Evolutionary conservation across 2,113 vertebrate species (phyloP), one percentile per base, ranked within the genome.

Genomic region (Atlantisia rogersi): DNA sequence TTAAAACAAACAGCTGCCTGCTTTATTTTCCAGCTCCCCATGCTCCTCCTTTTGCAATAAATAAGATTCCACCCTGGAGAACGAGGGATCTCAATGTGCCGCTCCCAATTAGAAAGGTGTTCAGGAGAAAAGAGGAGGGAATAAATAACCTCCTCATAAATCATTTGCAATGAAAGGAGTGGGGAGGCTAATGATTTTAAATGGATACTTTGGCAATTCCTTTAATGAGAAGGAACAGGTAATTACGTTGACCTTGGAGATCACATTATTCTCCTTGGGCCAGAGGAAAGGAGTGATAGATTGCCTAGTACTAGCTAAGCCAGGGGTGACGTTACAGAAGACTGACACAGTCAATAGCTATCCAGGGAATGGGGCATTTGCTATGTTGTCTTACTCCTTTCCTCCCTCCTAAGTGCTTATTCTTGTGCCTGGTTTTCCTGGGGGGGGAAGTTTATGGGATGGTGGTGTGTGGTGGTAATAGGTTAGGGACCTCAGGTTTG

Each of bases 171-270:
- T 67, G 52, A 59, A 88, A 88, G 56, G 53, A 53, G 77, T 3
- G 11, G 82, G 16, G 29, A 92, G 73, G 29, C 9, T 60, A 92
- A 86, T 9, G 11, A 60, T 60, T 95, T 93, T 53, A 69, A 79
- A 90, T 87, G 13, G 84, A 65, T 85, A 90, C 15, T 91, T 87
- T 82, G 42, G 74, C 86, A 78, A 81, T 75, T 84, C 13, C 37
- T 88, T 86, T 96, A 95, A 95, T 86, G 82, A 93, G 52, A 93
- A 94, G 65, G 13, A 86, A 31, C 29, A 88, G 60, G 48, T 94
- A 96, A 96, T 94, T 92, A 78, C 0, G 0, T 22, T 79, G 88
- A 95, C 95, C 76, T 93, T 93, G 90, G 79, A 84, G 39, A 86
- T 37, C 15, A 12, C 31, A 29, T 95, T 88, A 68, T 88, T 96